These are phyloP conservation scores for Etheostoma spectabile DNA, from an alignment of 2,113 vertebrate species.

Conservation along the genomic window DNA sequence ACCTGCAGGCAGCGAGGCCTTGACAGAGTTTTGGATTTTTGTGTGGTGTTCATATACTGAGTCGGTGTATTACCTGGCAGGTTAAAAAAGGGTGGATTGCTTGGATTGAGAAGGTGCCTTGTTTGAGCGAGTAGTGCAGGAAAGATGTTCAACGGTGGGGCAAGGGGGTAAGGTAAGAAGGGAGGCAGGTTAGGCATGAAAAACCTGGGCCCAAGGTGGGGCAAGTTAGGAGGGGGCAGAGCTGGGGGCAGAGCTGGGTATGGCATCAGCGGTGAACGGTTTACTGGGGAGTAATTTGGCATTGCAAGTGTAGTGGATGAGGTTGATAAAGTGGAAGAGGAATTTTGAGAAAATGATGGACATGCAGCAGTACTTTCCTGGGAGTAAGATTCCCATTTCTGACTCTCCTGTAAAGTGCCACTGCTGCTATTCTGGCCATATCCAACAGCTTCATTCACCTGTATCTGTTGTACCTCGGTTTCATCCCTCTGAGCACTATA, in stretches of 20 bases:
- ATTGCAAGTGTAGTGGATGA: slow-evolving; percentile 1
- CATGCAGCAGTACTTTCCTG: not conserved
- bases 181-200: slow-evolving; percentile 40
- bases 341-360: slow-evolving; percentile 5
- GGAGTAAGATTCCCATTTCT: not conserved
- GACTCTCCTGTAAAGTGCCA: not conserved
- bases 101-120: slow-evolving; percentile 10
- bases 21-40: slow-evolving; percentile 33
- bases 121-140: slow-evolving; percentile 25
- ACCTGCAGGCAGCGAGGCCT: slow-evolving; percentile 72
- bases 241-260: slow-evolving; percentile 26
- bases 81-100: not conserved
- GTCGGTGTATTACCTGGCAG: not conserved
- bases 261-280: not conserved
- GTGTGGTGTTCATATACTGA: slow-evolving; percentile 6
- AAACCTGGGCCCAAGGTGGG: slow-evolving; percentile 2
- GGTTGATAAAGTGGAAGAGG: not conserved
- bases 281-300: slow-evolving; percentile 32
- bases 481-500: slow-evolving; percentile 12
- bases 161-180: not conserved
- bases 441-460: not conserved
- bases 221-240: slow-evolving; percentile 4
- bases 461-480: not conserved
- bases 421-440: slow-evolving; percentile 1
- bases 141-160: slow-evolving; percentile 37